phyloP scores from a whole-genome alignment of 2,888 invertebrate genomes.

The Leptinotarsa peninsularis region DNA sequence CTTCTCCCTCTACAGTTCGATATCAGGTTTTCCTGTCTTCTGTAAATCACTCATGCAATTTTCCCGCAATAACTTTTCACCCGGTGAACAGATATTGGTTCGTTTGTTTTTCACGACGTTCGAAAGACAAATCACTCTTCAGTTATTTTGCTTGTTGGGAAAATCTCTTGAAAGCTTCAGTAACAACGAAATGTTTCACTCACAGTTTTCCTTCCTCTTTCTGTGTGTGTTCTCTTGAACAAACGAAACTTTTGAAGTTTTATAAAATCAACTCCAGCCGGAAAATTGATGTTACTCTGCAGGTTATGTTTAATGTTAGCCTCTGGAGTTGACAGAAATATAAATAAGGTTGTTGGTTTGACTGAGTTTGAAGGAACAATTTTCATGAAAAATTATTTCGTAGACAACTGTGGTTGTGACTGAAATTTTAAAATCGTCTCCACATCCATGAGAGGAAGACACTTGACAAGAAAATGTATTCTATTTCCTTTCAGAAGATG shows the following conservation, averaged over 20 bases:
- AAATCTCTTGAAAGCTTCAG: slow-evolving; percentile 25
- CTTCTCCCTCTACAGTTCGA: neutral
- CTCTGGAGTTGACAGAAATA: slow-evolving; percentile 7
- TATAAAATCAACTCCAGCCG: slow-evolving; percentile 2
- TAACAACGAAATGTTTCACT: slow-evolving; percentile 23
- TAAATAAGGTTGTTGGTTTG: neutral
- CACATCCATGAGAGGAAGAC: too few species aligned
- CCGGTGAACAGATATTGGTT: slow-evolving; percentile 22
- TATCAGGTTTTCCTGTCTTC: slow-evolving; percentile 18
- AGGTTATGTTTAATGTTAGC: slow-evolving; percentile 6
- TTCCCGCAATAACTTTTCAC: slow-evolving; percentile 13
- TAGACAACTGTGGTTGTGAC: neutral
- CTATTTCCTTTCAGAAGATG: too few species aligned
- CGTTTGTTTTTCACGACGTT: slow-evolving; percentile 27
- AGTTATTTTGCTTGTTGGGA: slow-evolving; percentile 18
- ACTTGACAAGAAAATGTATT: too few species aligned
- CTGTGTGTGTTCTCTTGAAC: slow-evolving; percentile 1
- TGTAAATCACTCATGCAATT: slow-evolving; percentile 18
- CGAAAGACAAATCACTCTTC: slow-evolving; percentile 28
- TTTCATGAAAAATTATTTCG: neutral
- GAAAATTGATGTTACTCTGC: slow-evolving; percentile 3
- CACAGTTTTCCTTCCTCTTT: neutral
- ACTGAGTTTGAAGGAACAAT: neutral
- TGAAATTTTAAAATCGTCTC: too few species aligned
- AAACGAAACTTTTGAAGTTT: slow-evolving; percentile 10